Evolutionary conservation across 2,113 vertebrate genomes (phyloP), one percentile per base, ranked within the genome.

Genomic region (pig (Sus scrofa)): DNA sequence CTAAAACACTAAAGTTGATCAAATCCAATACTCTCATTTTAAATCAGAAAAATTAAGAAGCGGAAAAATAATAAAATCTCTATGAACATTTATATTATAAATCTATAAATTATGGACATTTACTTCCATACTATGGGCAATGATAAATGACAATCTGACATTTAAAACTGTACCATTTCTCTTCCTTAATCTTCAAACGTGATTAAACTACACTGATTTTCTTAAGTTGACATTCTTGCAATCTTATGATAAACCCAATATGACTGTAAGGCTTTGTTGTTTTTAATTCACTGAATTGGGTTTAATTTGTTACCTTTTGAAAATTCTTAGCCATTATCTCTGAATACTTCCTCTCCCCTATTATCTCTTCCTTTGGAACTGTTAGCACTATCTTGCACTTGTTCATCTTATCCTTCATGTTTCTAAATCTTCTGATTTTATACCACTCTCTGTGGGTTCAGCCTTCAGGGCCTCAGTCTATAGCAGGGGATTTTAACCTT

Each of bases 341-440:
- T 89, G 8, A 92, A 13, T 92, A 93, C 84, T 96, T 93, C 63
- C 75, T 93, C 70, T 94, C 32, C 30, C 73, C 27, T 32, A 34
- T 86, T 70, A 86, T 74, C 52, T 96, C 54, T 89, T 77, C 32
- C 87, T 93, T 77, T 50, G 39, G 39, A 95, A 95, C n/a, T 52
- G 13, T 71, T 65, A 88, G 32, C 26, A 84, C 7, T 54, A 74
- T 27, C 34, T 37, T 92, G 6, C 9, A 92, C 34, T 62, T 92
- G 26, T 71, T 90, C 67, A 81, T 62, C 14, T 84, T 93, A 90
- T 68, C 30, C 14, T 93, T 85, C 32, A 58, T 14, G 14, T 85
- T 90, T 93, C 95, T 96, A 56, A 86, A 85, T 58, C 82, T 94
- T 83, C 32, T 67, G 77, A 67, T 92, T 96, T 94, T 90, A 67